phyloP scores from a whole-genome alignment of 2,113 vertebrate species.

The Spheniscus mendiculus region DNA sequence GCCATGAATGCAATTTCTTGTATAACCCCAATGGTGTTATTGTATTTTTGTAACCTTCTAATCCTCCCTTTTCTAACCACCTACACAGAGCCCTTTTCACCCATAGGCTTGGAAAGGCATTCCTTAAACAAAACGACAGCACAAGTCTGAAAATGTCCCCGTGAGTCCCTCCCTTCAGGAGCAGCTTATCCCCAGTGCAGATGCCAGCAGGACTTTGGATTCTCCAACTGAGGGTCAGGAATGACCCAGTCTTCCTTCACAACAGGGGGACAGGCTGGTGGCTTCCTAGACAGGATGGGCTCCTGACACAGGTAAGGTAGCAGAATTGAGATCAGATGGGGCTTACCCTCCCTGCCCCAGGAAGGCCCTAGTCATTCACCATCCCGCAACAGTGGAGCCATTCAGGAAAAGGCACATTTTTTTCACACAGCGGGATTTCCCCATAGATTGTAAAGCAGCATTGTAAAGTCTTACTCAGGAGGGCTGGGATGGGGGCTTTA shows the following conservation, averaged over 20 bases:
- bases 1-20: background rate
- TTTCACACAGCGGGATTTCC: background rate
- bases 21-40: rapidly evolving
- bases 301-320: background rate
- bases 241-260: background rate
- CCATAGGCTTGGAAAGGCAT: background rate
- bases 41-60: background rate
- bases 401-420: background rate
- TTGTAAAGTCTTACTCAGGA: background rate
- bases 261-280: background rate
- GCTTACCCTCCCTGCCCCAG: too few species aligned
- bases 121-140: background rate
- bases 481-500: background rate
- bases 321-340: background rate
- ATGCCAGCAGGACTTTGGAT: background rate
- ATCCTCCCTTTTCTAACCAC: background rate
- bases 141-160: background rate
- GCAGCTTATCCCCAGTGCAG: background rate
- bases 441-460: background rate
- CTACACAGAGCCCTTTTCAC: background rate
- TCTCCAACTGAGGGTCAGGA: background rate
- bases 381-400: background rate
- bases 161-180: background rate
- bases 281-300: background rate
- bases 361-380: background rate